A percentile compares a stretch with the other conserved stretches of the same genome.
Evolutionary conservation across 2,113 vertebrate species (phyloP).

Genomic region (Crotalus viridis): DNA sequence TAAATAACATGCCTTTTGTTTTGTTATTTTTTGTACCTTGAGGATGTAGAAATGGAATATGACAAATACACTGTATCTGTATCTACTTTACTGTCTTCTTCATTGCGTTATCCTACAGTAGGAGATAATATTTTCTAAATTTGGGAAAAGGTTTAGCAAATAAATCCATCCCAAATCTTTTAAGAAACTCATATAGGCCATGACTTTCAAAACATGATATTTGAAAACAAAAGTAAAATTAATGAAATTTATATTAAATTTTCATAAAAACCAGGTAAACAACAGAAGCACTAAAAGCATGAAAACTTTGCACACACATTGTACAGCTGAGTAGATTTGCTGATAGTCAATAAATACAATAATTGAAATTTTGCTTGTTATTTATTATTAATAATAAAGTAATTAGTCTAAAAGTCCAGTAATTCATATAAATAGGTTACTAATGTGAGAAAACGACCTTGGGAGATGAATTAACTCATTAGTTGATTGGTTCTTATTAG

Average conservation of each 20-base stretch:
- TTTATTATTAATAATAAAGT: slow-evolving; percentile 55
- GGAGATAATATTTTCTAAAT: neutral
- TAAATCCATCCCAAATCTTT: neutral
- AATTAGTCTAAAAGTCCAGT: slow-evolving; percentile 49
- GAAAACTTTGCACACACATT: slow-evolving; percentile 32
- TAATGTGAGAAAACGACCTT: slow-evolving; percentile 53
- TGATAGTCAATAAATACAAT: slow-evolving; percentile 52
- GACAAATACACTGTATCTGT: neutral
- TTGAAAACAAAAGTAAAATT: neutral
- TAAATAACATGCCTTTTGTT: neutral
- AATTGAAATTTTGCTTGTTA: slow-evolving; percentile 45
- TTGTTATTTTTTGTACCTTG: neutral
- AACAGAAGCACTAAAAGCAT: slow-evolving; percentile 22
- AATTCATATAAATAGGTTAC: slow-evolving; percentile 57
- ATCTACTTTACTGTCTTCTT: neutral
- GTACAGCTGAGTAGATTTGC: slow-evolving; percentile 38
- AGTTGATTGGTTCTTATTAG: slow-evolving; percentile 45
- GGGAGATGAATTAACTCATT: slow-evolving; percentile 53
- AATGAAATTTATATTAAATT: slow-evolving; percentile 23
- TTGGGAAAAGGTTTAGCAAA: neutral
- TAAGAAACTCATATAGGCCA: neutral
- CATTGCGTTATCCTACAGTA: neutral
- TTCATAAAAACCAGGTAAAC: slow-evolving; percentile 34
- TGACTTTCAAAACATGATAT: slow-evolving; percentile 7
- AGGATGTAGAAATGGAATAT: neutral